These are phyloP conservation scores for Gephyroberyx darwinii DNA, from an alignment of 2,797 vertebrate genomes.

Conservation along the genomic window DNA sequence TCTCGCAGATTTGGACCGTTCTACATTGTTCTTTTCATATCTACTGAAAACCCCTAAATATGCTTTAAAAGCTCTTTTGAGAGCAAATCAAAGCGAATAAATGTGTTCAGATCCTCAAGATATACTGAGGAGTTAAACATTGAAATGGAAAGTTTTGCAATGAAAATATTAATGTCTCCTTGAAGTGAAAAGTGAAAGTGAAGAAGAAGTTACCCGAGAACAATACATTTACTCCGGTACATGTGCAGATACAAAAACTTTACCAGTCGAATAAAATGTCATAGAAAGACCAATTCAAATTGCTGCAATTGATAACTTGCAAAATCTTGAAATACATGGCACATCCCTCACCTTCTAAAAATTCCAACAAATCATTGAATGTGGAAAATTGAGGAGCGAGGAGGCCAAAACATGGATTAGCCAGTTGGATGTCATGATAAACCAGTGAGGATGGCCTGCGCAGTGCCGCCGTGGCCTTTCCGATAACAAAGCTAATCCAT, in stretches of 20 bases:
- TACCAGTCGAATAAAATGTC: no score
- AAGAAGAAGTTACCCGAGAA: neutral
- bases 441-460: constrained; percentile 49
- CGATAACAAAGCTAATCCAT: constrained; percentile 75
- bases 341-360: constrained; percentile 20
- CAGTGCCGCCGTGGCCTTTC: constrained; percentile 58
- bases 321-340: constrained; percentile 25
- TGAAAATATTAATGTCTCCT: constrained; percentile 21
- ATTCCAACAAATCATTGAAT: constrained; percentile 42
- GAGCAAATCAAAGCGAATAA: constrained; percentile 58
- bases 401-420: constrained; percentile 65
- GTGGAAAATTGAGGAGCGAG: constrained; percentile 30
- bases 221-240: neutral
- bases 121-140: neutral
- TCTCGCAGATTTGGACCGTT: constrained; percentile 69
- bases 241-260: neutral
- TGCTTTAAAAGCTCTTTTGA: constrained; percentile 53
- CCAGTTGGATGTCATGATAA: constrained; percentile 68
- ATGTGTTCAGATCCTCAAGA: constrained; percentile 33
- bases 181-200: neutral
- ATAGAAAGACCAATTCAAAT: no score
- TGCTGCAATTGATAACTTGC: neutral
- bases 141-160: constrained; percentile 23
- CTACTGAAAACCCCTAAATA: constrained; percentile 45
- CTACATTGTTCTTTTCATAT: constrained; percentile 61